Evolutionary conservation across 2,888 invertebrate species (phyloP).

Genomic region (Dasysyrphus albostriatus): DNA sequence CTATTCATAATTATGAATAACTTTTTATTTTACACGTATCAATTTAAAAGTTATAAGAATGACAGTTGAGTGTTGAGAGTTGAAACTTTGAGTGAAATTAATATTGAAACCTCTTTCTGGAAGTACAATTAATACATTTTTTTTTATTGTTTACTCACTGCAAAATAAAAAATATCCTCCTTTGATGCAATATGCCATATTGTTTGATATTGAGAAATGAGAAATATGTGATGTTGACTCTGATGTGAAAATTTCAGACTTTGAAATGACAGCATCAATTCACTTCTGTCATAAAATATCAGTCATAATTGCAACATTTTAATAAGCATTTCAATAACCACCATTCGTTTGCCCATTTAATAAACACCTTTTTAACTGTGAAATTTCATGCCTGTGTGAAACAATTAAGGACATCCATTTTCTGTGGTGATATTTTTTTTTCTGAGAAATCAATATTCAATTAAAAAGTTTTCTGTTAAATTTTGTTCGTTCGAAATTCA

Average conservation of each 20-base stretch:
- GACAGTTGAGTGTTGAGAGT: no score
- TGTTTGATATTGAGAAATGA: background rate
- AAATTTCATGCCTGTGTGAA: constrained; percentile 12
- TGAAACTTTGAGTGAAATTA: no score
- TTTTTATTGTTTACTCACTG: no score
- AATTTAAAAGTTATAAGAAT: no score
- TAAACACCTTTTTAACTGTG: background rate
- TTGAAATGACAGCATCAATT: background rate
- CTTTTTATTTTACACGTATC: no score
- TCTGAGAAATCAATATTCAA: constrained; percentile 63
- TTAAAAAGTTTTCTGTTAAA: constrained; percentile 51
- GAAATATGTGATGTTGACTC: background rate
- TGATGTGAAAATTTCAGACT: background rate
- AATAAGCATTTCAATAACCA: constrained; percentile 2
- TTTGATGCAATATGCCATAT: background rate
- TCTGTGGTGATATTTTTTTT: constrained; percentile 28
- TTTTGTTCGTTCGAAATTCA: constrained; percentile 12
- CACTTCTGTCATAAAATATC: background rate
- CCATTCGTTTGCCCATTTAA: background rate
- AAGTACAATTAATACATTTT: no score
- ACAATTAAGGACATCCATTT: constrained; percentile 31
- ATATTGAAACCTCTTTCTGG: no score
- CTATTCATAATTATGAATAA: no score
- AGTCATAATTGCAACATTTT: background rate
- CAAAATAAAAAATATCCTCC: no score